These are phyloP conservation scores for Caenorhabditis virilis DNA, from an alignment of 2,888 invertebrate species.

Conservation along the genomic window DNA sequence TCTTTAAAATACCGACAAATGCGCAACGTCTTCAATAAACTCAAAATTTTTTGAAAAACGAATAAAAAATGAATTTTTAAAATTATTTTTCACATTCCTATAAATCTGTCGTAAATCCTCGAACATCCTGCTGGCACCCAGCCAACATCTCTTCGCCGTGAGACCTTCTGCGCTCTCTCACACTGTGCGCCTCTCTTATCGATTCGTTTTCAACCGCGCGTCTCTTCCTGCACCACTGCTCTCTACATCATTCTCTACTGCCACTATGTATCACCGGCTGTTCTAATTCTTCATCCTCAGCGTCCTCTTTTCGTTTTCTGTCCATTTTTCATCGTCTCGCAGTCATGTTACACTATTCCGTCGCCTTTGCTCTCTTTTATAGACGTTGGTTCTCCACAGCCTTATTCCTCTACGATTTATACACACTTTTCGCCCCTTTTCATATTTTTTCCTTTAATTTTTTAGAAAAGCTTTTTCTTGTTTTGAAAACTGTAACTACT, in stretches of 20 bases:
- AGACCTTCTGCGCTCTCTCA: background rate
- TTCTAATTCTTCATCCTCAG: background rate
- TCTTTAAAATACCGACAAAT: background rate
- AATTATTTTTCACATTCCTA: too few species aligned
- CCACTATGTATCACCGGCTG: background rate
- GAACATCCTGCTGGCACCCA: background rate
- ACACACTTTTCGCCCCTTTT: slow-evolving; percentile 33
- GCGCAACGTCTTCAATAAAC: too few species aligned
- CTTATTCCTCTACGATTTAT: slow-evolving; percentile 33
- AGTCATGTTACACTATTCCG: slow-evolving; percentile 1
- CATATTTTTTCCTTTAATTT: slow-evolving; percentile 15
- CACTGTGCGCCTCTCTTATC: background rate
- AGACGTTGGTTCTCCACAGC: slow-evolving; percentile 19
- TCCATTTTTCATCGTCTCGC: slow-evolving; percentile 5
- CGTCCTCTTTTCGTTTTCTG: slow-evolving; percentile 7
- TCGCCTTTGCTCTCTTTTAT: slow-evolving; percentile 2
- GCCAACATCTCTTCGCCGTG: background rate
- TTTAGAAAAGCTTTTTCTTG: too few species aligned
- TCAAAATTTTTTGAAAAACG: background rate
- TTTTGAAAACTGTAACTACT: too few species aligned
- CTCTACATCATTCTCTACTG: slow-evolving; percentile 7
- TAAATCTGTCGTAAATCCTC: too few species aligned
- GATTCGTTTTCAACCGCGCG: slow-evolving; percentile 4
- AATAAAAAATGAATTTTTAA: background rate
- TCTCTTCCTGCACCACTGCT: slow-evolving; percentile 3